Base-by-base conservation (phyloP, 2,888 invertebrate species). In the Melinaea menophilus region DNA sequence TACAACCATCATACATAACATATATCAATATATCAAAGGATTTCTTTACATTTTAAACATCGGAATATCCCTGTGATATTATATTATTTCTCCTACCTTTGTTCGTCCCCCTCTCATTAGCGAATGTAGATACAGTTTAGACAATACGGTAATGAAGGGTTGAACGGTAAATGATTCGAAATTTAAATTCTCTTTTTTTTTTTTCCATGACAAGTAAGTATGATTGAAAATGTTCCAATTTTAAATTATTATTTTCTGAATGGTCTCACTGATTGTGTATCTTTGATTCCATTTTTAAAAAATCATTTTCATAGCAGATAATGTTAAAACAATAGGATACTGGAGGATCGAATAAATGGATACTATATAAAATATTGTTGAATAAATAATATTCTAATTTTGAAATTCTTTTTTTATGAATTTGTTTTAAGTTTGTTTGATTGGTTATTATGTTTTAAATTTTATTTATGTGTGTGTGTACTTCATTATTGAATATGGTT, bases 71-170 rank as follows among this genome's bases (percentile, higher is more conserved):
- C 56, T 56, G 63, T 63, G 55, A 63, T 63, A 64, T 64, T 64
- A 64, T 64, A 56, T 61, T 64, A 64, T 63, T 57, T 64, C 64
- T 61, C 55, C 13, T 61, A 64, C 64, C 61, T 64, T 64, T 64
- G 64, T 64, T 64, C 56, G 37, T 61, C 64, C 64, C 64, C 58
- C 61, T 33, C 64, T 64, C 64, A 64, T 64, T 64, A 61, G 61
- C 46, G 58, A 45, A 61, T 60, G 58, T 61, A 60, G 63, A 59
- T 57, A 60, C 46, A 56, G 51, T 61, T 61, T 46, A 64, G 61
- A 64, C 64, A 64, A 64, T 64, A 34, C 51, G 51, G 51, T 51
- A 51, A 51, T 51, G 51, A 51, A 51, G 51, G 51, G 51, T 51
- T 51, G 51, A 51, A 31, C 51, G 51, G 51, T 51, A 51, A 51